phyloP scores from a whole-genome alignment of 2,797 vertebrate genomes.

The Melanotaenia nigrans region DNA sequence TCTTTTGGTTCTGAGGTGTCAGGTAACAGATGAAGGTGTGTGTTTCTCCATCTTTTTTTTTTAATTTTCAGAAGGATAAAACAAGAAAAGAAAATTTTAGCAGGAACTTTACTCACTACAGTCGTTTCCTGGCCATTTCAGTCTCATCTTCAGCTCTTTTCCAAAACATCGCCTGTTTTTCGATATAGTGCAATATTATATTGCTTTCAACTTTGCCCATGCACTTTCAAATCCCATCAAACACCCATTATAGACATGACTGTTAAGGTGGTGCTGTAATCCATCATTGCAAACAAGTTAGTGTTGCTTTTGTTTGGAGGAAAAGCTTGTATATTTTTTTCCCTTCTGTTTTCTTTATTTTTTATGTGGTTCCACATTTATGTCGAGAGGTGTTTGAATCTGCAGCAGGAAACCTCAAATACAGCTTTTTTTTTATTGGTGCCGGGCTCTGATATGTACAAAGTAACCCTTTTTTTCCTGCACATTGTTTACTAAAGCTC shows the following conservation, averaged over 20 bases:
- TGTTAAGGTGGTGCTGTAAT: constrained; percentile 55
- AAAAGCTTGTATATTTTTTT: constrained; percentile 23
- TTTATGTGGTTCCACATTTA: constrained; percentile 26
- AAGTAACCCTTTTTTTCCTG: constrained; percentile 40
- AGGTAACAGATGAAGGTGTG: constrained; percentile 52
- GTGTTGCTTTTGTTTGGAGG: constrained; percentile 47
- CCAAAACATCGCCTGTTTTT: constrained; percentile 36
- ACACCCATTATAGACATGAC: constrained; percentile 57
- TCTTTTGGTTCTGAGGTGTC: constrained; percentile 26
- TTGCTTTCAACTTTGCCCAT: constrained; percentile 45
- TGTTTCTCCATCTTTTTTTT: constrained; percentile 33
- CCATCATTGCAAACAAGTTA: constrained; percentile 62
- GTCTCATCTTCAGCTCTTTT: constrained; percentile 25
- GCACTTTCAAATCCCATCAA: constrained; percentile 61
- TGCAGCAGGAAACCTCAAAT: constrained; percentile 53
- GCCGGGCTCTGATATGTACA: constrained; percentile 28
- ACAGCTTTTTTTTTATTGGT: constrained; percentile 21
- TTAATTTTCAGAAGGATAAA: constrained; percentile 29
- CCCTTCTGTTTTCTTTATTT: not conserved
- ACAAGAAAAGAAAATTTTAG: constrained; percentile 36
- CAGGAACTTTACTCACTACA: constrained; percentile 32
- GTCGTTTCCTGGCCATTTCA: constrained; percentile 29
- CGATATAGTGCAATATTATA: constrained; percentile 16
- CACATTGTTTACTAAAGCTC: constrained; percentile 61
- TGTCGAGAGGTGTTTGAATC: constrained; percentile 54